Evolutionary conservation across 2,888 invertebrate genomes (phyloP), one percentile per base, ranked within the genome.

Genomic region (Sipunculus nudus): DNA sequence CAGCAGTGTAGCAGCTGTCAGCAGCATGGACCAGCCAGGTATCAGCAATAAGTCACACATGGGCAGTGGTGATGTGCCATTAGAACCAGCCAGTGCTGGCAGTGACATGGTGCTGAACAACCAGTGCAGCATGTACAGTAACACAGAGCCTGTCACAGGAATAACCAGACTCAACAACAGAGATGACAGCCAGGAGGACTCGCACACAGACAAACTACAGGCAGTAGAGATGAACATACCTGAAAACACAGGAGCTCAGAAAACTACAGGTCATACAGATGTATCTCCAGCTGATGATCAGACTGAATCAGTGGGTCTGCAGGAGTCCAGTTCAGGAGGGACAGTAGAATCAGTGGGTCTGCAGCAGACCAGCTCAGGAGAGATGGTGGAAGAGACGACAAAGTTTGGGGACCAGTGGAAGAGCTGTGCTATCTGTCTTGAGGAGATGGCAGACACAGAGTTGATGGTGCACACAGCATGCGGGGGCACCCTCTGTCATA

Each of bases 401-500:
- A n/a, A n/a, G n/a, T n/a, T n/a, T n/a, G 32, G 52, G 2, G 66
- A 66, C 40, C 75, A 77, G 58, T 83, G 80, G 80, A 76, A 75
- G 61, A 76, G 78, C 2, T 89, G 89, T 78, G 86, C 85, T 43
- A 88, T 89, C 65, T 89, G 89, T 69, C 80, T 89, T 46, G 89
- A 89, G 67, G 88, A 89, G 61, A 82, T 86, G 73, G 84, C 86
- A 25, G 81, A 82, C 61, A 81, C 82, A 26, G 86, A 87, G 59
- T 79, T 89, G 53, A 85, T 86, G 69, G 85, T 85, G 28, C 89
- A 89, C 75, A 82, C 82, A 19, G 84, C 83, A n/a, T 88, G 88
- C 71, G 84, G 83, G 47, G 89, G 88, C 69, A 84, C 85, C 21
- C 83, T 88, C 29, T 89, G 89, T 78, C 85, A 87, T 61, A 78